phyloP scores from a whole-genome alignment of 2,888 invertebrate species.

The Himalopsyche japonica region DNA sequence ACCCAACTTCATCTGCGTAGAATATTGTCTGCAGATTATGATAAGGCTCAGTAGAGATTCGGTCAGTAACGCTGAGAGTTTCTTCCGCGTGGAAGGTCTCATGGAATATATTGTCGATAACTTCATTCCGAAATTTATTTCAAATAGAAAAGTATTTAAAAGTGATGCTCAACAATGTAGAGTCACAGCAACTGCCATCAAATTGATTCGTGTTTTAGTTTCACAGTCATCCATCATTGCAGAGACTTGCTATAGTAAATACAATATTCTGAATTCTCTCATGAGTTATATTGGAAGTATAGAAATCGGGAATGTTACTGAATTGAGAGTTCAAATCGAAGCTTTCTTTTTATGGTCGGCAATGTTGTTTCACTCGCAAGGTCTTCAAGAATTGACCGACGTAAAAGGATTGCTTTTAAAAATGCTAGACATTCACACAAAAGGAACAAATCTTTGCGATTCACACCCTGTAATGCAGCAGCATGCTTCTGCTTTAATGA shows the following conservation, averaged over 20 bases:
- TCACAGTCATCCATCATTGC: slow-evolving; percentile 63
- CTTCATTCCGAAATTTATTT: slow-evolving; percentile 58
- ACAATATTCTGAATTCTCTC: slow-evolving; percentile 60
- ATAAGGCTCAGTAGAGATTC: slow-evolving; percentile 80
- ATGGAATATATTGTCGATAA: slow-evolving; percentile 62
- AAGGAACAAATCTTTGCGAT: slow-evolving; percentile 58
- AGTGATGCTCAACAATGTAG: slow-evolving; percentile 47
- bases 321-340: slow-evolving; percentile 67
- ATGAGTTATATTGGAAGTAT: slow-evolving; percentile 62
- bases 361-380: slow-evolving; percentile 59
- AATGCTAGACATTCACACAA: slow-evolving; percentile 62
- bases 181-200: slow-evolving; percentile 72
- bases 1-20: slow-evolving; percentile 73
- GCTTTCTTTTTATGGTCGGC: slow-evolving; percentile 62
- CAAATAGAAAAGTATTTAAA: neutral
- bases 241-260: slow-evolving; percentile 57
- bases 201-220: slow-evolving; percentile 72
- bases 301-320: slow-evolving; percentile 55
- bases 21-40: slow-evolving; percentile 77
- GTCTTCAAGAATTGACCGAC: slow-evolving; percentile 52
- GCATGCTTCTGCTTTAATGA: slow-evolving; percentile 62
- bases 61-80: slow-evolving; percentile 63
- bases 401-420: slow-evolving; percentile 62
- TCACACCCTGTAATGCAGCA: slow-evolving; percentile 59
- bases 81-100: slow-evolving; percentile 67